Conservation (phyloP, 1,140 invertebrate species). For the Adoxophyes honmai region DNA sequence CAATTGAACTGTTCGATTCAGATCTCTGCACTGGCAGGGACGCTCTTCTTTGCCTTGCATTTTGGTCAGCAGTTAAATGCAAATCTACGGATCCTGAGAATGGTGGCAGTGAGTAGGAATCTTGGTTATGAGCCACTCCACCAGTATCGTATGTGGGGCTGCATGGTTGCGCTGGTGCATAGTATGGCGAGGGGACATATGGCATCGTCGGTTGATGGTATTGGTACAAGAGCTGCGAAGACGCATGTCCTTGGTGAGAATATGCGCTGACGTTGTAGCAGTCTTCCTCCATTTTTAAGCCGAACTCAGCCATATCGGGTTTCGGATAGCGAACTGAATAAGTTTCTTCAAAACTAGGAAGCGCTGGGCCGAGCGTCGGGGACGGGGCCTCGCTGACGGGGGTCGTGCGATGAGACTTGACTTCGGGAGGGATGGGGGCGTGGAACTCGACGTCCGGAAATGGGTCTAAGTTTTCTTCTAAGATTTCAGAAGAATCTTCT, state of each 20-base stretch:
- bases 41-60: slow-evolving; percentile 81
- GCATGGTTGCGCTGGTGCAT: slow-evolving; percentile 77
- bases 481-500: slow-evolving; percentile 73
- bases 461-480: slow-evolving; percentile 74
- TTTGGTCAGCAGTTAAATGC: slow-evolving; percentile 77
- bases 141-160: slow-evolving; percentile 74
- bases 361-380: slow-evolving; percentile 78
- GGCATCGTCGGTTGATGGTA: slow-evolving; percentile 79
- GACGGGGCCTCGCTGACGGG: slow-evolving; percentile 66
- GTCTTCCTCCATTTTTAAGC: slow-evolving; percentile 88
- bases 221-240: slow-evolving; percentile 78
- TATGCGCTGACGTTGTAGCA: slow-evolving; percentile 82
- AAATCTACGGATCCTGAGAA: slow-evolving; percentile 80
- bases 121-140: slow-evolving; percentile 71
- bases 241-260: slow-evolving; percentile 76
- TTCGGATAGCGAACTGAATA: slow-evolving; percentile 84
- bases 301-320: slow-evolving; percentile 78
- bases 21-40: slow-evolving; percentile 86
- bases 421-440: slow-evolving; percentile 60
- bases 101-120: slow-evolving; percentile 81
- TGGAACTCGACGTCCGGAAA: slow-evolving; percentile 76
- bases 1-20: slow-evolving; percentile 84
- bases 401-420: slow-evolving; percentile 57
- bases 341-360: slow-evolving; percentile 92
- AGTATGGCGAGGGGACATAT: slow-evolving; percentile 74